Evolutionary conservation across 2,113 vertebrate genomes (phyloP), one percentile per base, ranked within the genome.

Genomic region (Phoenicopterus ruber): DNA sequence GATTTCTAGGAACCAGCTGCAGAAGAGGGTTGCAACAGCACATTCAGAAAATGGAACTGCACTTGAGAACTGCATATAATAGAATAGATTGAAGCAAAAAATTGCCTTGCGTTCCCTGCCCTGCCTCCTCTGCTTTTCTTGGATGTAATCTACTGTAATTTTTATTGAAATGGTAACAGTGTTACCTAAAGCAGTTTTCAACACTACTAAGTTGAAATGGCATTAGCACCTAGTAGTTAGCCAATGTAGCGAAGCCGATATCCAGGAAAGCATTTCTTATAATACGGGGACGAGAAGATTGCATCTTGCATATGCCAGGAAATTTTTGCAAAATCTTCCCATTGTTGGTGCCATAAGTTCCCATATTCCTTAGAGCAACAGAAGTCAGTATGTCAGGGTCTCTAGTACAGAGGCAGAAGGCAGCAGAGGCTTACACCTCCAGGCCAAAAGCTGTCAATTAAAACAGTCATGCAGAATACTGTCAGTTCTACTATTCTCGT

Each of bases 1-100:
- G 86, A 74, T 94, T 90, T 91, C 81, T 69, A 93, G 87, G 91
- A 89, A 95, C 34, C 87, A 88, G 69, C 88, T 97, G 50, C 73
- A 87, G 47, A 70, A 86, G 36, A 50, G 86, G 70, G 47, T 83
- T 61, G 65, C 10, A 34, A 81, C 38, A 87, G 82, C 71, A 16
- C 40, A 55, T 88, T 89, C 70, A 70, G 57, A 80, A 95, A 87
- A 93, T 91, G 24, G 85, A 70, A 88, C 87, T 82, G 15, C 74
- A 46, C 26, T 93, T 71, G 29, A 86, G 82, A 91, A 66, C n/a
- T 50, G 54, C 36, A 67, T 20, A 16, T 49, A 96, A 73, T 38
- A 78, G 44, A 86, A 82, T 4, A 82, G 66, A 62, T 4, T 31
- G 83, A 85, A 93, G 80, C 16, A 91, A 86, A 86, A 93, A 87